A percentile compares a stretch with the other conserved stretches of the same genome.
Evolutionary conservation across 2,113 vertebrate genomes (phyloP).

Genomic region (Gobio gobio): DNA sequence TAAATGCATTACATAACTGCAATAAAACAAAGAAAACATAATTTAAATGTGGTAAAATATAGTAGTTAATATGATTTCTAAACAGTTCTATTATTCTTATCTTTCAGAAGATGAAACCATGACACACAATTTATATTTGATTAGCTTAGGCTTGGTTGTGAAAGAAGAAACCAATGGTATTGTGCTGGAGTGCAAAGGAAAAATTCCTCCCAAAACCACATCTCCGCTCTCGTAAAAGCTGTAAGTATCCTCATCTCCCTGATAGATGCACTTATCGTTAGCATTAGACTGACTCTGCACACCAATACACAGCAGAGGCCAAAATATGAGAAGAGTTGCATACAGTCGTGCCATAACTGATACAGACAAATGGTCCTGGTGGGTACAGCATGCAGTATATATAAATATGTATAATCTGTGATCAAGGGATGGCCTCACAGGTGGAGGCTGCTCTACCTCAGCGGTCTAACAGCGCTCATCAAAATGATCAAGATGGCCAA

Average conservation of each 20-base stretch:
- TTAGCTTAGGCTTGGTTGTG: conserved; percentile 62
- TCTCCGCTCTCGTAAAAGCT: conserved; percentile 71
- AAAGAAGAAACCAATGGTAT: conserved; percentile 59
- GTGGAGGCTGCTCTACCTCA: no score
- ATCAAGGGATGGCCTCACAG: conserved; percentile 7
- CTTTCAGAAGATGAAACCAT: neutral
- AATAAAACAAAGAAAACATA: neutral
- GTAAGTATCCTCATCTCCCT: conserved; percentile 65
- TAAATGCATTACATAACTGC: neutral
- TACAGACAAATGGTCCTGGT: neutral
- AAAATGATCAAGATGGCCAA: no score
- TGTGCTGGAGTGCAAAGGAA: conserved; percentile 73
- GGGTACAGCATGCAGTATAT: neutral
- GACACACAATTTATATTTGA: conserved; percentile 70
- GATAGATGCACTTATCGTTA: conserved; percentile 63
- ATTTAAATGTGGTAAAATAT: neutral
- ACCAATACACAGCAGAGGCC: conserved; percentile 32
- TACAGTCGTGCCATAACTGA: conserved; percentile 54
- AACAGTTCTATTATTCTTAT: neutral
- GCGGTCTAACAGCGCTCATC: no score
- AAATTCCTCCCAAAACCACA: conserved; percentile 74
- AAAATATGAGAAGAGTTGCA: conserved; percentile 48
- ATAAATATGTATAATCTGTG: conserved; percentile 27
- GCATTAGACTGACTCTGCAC: conserved; percentile 4
- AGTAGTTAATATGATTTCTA: neutral